These are phyloP conservation scores for Bombus difficillimus DNA, from an alignment of 1,140 invertebrate genomes.

Conservation along the genomic window DNA sequence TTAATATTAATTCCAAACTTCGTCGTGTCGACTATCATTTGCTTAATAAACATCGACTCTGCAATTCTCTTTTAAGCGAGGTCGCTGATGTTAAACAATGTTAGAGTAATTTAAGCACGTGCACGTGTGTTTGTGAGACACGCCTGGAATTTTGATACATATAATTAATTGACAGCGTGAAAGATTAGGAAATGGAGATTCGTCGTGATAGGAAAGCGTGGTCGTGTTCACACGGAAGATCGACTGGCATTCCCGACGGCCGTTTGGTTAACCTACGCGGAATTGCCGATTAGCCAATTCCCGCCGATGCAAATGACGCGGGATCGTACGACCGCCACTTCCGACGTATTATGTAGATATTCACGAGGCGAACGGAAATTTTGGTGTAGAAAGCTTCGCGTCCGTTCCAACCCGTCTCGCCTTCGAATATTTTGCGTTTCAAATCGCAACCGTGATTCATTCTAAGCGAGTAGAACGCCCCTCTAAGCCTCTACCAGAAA, in stretches of 20 bases:
- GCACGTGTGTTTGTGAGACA: background rate
- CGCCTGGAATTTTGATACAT: background rate
- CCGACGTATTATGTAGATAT: conserved; percentile 45
- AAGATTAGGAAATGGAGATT: background rate
- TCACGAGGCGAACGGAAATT: conserved; percentile 29
- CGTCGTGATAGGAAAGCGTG: background rate
- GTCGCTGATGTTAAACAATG: background rate
- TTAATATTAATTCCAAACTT: conserved; percentile 15
- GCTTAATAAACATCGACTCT: background rate
- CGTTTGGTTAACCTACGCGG: conserved; percentile 28
- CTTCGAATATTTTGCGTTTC: conserved; percentile 25
- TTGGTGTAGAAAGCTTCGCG: conserved; percentile 34
- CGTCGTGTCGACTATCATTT: background rate
- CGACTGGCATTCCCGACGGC: conserved; percentile 20
- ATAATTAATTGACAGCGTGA: background rate
- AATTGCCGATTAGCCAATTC: conserved; percentile 50
- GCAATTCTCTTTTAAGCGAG: background rate
- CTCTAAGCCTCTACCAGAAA: background rate
- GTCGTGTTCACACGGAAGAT: conserved; percentile 46
- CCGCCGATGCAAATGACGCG: conserved; percentile 39
- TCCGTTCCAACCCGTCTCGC: background rate
- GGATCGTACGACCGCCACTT: conserved; percentile 46
- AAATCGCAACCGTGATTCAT: conserved; percentile 28
- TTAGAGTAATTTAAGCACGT: background rate
- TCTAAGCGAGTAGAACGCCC: background rate